Conservation (phyloP, 2,888 invertebrate species). For the Camptogramma bilineatum region DNA sequence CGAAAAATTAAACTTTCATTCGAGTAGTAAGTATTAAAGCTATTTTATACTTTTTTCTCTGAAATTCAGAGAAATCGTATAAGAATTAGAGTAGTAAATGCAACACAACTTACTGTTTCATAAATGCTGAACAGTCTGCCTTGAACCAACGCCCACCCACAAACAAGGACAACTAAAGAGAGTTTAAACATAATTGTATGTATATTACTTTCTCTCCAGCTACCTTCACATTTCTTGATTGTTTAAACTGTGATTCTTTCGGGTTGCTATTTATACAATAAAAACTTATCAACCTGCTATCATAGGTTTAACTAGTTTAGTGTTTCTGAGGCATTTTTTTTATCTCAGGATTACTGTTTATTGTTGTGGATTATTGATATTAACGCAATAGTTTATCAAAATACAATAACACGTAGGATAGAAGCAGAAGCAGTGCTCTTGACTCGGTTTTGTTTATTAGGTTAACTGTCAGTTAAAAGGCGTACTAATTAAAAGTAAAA, state of each 20-base stretch:
- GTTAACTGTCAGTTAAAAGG: no score
- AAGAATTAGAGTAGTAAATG: neutral
- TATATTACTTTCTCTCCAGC: neutral
- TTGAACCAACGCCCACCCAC: constrained; percentile 12
- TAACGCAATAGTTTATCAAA: constrained; percentile 11
- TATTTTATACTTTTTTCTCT: no score
- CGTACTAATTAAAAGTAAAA: no score
- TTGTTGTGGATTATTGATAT: constrained; percentile 28
- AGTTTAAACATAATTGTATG: constrained; percentile 24
- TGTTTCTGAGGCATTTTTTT: constrained; percentile 1
- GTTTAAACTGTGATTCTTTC: constrained; percentile 12
- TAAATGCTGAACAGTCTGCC: constrained; percentile 27
- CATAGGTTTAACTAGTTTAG: constrained; percentile 11
- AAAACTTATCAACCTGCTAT: constrained; percentile 18
- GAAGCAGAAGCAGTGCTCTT: constrained; percentile 2
- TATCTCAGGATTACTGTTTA: constrained; percentile 21
- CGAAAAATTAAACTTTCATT: no score
- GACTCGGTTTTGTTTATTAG: neutral
- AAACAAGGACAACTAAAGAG: constrained; percentile 20
- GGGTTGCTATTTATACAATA: constrained; percentile 24
- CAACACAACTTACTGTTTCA: constrained; percentile 34
- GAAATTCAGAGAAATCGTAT: no score
- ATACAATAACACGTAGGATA: constrained; percentile 4
- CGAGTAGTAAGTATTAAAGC: no score
- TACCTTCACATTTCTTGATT: neutral